Conservation (phyloP, 2,113 vertebrate genomes). For the Dissostichus mawsoni region DNA sequence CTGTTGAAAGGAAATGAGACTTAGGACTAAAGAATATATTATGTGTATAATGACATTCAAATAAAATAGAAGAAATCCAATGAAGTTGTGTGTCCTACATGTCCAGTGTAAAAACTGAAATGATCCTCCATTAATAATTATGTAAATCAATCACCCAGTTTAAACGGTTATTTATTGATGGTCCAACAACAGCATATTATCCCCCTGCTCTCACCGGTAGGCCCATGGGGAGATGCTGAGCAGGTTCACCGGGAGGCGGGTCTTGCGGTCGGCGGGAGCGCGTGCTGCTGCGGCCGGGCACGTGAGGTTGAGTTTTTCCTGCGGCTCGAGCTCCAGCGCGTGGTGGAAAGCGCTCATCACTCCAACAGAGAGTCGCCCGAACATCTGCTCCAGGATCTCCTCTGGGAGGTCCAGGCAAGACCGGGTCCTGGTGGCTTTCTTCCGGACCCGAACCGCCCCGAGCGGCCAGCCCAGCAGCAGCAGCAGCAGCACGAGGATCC, state of each 20-base stretch:
- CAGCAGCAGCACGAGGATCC: constrained; percentile 61
- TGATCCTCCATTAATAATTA: too few relatives aligned
- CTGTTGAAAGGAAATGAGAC: too few relatives aligned
- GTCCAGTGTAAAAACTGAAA: too few relatives aligned
- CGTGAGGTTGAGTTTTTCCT: constrained; percentile 86
- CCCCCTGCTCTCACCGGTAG: constrained; percentile 87
- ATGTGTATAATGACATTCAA: too few relatives aligned
- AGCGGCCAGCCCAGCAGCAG: constrained; percentile 43
- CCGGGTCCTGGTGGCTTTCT: constrained; percentile 79
- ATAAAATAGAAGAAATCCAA: too few relatives aligned
- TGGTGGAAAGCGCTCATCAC: constrained; percentile 95
- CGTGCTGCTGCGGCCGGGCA: constrained; percentile 83
- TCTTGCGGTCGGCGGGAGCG: constrained; percentile 71
- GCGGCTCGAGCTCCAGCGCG: constrained; percentile 91
- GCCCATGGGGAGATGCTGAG: constrained; percentile 95
- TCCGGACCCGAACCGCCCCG: constrained; percentile 72
- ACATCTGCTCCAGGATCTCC: constrained; percentile 94
- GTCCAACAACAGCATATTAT: neutral
- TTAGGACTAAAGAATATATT: too few relatives aligned
- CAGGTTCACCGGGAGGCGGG: constrained; percentile 89
- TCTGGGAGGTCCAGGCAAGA: constrained; percentile 90
- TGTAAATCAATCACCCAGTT: too few relatives aligned
- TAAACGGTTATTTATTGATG: too few relatives aligned
- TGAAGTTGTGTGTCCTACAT: too few relatives aligned
- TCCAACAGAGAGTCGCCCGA: constrained; percentile 92